Conservation (phyloP, 2,113 vertebrate genomes). For the Pollimyrus isidori region DNA sequence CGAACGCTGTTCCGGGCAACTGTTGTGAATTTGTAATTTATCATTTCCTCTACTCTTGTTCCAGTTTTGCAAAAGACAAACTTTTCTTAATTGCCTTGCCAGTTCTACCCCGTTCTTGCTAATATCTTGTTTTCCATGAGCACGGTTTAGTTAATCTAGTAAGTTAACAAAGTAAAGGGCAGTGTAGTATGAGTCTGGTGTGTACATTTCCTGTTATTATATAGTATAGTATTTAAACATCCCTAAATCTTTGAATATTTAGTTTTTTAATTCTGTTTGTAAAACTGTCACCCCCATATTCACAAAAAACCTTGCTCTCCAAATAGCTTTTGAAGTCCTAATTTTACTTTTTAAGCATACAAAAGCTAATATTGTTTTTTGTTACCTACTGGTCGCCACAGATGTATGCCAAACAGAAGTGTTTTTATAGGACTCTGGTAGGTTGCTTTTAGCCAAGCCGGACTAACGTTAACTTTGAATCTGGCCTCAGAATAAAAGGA, state of each 20-base stretch:
- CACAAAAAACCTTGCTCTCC: neutral
- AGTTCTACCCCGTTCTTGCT: neutral
- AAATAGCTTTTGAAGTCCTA: neutral
- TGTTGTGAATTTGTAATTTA: neutral
- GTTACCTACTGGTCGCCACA: neutral
- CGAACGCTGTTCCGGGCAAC: neutral
- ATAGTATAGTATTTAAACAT: neutral
- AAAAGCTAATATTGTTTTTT: neutral
- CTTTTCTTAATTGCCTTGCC: neutral
- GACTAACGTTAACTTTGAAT: neutral
- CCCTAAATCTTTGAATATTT: neutral
- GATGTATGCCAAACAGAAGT: neutral
- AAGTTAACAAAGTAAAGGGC: neutral
- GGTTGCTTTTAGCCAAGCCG: neutral
- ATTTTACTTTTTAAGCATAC: neutral
- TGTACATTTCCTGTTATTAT: neutral
- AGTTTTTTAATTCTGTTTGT: neutral
- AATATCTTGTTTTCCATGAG: neutral
- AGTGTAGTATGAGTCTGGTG: neutral
- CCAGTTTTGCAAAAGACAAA: neutral
- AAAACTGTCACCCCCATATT: neutral
- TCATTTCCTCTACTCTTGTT: neutral
- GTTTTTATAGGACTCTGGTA: neutral
- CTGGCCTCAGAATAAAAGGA: neutral
- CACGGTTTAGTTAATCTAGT: neutral